Base-by-base conservation (phyloP, 1,140 invertebrate genomes). In the Papilio polyxenes region DNA sequence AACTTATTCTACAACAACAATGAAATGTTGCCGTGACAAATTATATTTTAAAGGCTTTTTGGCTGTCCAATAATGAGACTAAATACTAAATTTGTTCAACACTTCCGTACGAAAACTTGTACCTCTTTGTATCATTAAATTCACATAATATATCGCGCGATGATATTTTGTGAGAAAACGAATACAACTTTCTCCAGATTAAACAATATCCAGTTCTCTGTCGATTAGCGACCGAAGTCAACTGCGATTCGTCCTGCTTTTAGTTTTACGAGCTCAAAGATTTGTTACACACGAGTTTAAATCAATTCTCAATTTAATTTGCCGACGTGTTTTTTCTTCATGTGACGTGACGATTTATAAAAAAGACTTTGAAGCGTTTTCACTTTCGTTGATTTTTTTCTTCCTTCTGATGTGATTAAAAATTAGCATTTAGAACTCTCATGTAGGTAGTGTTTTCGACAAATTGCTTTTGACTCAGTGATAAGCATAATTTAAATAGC, bases 131-230 rank as follows among this genome's bases (percentile, higher is more conserved):
- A n/a, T 59, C 5, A 59, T 20, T 8, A 59, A n/a, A 11, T 65
- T 65, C 62, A 65, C 62, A 31, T 31, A 44, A 44, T 44, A 69
- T 11, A 31, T 69, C 9, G 3, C 11, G 10, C 59, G 20, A 31
- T 69, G 11, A 37, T 37, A 69, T 31, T 69, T 31, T 69, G 23
- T 69, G 65, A 37, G 65, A 69, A 69, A 69, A 69, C 13, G 65
- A 69, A 69, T 13, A 37, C 31, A 69, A 37, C 65, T 69, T 69
- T 69, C 65, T 69, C 65, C 65, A 69, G 11, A 37, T 69, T 37
- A 37, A 37, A 37, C 7, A 37, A 65, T 65, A 65, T 65, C 62
- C 62, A 23, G 62, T 65, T 65, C 62, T 31, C 3, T 65, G 15
- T 23, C 65, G 65, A 15, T 69, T 37, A 4, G 31, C 9, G 62